phyloP scores from a whole-genome alignment of 2,113 vertebrate species.

The Pimephales promelas region DNA sequence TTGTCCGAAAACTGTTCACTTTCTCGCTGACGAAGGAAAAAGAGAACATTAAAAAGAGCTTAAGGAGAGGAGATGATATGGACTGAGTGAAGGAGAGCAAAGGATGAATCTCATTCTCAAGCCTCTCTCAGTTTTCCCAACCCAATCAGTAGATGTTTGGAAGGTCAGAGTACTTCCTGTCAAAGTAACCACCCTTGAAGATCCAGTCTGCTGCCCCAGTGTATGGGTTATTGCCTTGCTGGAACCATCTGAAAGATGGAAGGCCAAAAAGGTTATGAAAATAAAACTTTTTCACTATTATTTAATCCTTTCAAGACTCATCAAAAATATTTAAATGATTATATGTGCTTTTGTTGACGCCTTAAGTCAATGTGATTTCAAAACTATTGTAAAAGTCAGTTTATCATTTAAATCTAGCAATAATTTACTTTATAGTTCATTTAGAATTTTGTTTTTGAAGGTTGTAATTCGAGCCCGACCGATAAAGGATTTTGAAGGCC shows the following conservation, averaged over 20 bases:
- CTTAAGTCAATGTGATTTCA: too few relatives aligned
- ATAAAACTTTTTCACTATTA: neutral
- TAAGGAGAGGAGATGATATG: constrained; percentile 48
- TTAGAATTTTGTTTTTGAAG: neutral
- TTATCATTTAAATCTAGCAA: too few relatives aligned
- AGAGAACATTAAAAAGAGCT: constrained; percentile 36
- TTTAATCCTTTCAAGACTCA: neutral
- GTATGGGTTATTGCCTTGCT: constrained; percentile 84
- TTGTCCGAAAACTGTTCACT: constrained; percentile 44
- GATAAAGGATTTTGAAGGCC: too few relatives aligned
- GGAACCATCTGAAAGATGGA: constrained; percentile 85
- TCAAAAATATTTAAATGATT: neutral
- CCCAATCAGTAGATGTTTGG: constrained; percentile 92
- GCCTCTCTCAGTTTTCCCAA: constrained; percentile 30
- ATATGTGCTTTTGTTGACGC: neutral
- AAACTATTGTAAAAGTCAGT: too few relatives aligned
- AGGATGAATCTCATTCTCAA: constrained; percentile 45
- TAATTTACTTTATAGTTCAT: too few relatives aligned
- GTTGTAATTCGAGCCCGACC: too few relatives aligned
- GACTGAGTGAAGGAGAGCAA: constrained; percentile 43
- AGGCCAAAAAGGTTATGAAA: neutral
- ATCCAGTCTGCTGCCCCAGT: constrained; percentile 89
- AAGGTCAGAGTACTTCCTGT: constrained; percentile 90
- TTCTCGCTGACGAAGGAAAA: constrained; percentile 30
- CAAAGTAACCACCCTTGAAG: constrained; percentile 92